phyloP scores from a whole-genome alignment of 2,888 invertebrate species.

The Dendrolimus pini region DNA sequence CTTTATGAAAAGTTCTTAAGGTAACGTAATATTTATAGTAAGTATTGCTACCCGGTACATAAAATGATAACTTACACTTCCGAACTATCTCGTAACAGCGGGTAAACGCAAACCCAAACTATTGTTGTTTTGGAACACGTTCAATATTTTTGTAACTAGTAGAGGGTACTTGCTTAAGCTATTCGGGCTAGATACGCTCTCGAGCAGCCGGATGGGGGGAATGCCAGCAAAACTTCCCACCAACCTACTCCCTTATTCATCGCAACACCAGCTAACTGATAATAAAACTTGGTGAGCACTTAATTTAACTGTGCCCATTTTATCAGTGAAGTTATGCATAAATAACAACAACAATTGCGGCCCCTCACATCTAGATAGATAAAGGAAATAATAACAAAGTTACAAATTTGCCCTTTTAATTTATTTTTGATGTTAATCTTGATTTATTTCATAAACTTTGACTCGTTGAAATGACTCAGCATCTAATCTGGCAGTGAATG shows the following conservation, averaged over 20 bases:
- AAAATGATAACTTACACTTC: too few species aligned
- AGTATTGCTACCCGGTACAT: conserved; percentile 1
- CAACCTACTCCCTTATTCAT: conserved; percentile 49
- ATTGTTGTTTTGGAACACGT: background rate
- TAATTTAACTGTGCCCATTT: conserved; percentile 37
- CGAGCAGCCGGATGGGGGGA: conserved; percentile 10
- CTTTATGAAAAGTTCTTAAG: too few species aligned
- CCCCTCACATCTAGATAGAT: background rate
- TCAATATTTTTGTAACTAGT: conserved; percentile 8
- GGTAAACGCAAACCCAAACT: too few species aligned
- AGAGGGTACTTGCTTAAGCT: conserved; percentile 23
- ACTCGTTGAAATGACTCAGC: background rate
- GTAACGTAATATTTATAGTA: too few species aligned
- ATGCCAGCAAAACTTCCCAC: conserved; percentile 27
- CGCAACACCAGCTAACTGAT: conserved; percentile 48
- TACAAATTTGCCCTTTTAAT: background rate
- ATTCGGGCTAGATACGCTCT: conserved; percentile 14
- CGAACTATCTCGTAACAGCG: too few species aligned
- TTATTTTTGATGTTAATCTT: background rate
- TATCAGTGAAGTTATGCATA: conserved; percentile 15
- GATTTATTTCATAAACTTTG: background rate
- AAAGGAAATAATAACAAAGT: background rate
- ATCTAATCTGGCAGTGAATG: too few species aligned
- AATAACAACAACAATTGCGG: background rate
- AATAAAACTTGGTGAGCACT: conserved; percentile 47